A percentile compares a stretch with the other conserved stretches of the same genome.
Evolutionary conservation across 92 coral and sea anemone species (phyloP).

Genomic region (Parazoanthus swiftii): DNA sequence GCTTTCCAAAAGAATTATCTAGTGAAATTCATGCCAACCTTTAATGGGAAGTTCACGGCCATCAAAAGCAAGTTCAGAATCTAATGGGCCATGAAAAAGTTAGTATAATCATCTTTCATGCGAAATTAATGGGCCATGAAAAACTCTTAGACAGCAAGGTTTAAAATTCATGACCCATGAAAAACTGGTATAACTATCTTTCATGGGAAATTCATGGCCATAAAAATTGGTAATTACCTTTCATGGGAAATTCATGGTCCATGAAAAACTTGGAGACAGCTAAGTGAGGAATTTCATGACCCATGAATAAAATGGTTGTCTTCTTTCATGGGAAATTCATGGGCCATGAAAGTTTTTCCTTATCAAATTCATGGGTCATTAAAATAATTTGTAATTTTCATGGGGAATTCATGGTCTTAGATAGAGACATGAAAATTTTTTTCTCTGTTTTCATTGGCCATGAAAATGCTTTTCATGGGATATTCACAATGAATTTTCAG

Average conservation of each 20-base stretch:
- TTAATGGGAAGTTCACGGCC: conserved; percentile 19
- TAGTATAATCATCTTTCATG: conserved; percentile 4
- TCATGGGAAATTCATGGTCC: neutral
- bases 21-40: conserved; percentile 2
- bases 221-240: neutral
- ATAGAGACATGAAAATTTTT: conserved; percentile 12
- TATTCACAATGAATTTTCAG: neutral
- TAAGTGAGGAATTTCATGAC: conserved; percentile 1
- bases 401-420: conserved; percentile 7
- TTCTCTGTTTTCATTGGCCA: neutral
- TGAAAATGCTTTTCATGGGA: neutral
- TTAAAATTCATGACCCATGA: conserved; percentile 11
- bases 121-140: conserved; percentile 19
- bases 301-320: neutral
- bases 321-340: neutral
- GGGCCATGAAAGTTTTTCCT: neutral
- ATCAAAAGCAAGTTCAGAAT: conserved; percentile 14
- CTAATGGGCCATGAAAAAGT: neutral
- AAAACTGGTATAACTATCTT: conserved; percentile 2
- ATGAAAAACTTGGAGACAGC: neutral
- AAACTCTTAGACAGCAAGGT: conserved; percentile 16
- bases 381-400: conserved; percentile 2
- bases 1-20: conserved; percentile 27
- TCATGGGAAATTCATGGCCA: conserved; percentile 7
- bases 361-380: neutral